phyloP scores from a whole-genome alignment of 2,113 vertebrate species.

The Pygoscelis antarcticus region DNA sequence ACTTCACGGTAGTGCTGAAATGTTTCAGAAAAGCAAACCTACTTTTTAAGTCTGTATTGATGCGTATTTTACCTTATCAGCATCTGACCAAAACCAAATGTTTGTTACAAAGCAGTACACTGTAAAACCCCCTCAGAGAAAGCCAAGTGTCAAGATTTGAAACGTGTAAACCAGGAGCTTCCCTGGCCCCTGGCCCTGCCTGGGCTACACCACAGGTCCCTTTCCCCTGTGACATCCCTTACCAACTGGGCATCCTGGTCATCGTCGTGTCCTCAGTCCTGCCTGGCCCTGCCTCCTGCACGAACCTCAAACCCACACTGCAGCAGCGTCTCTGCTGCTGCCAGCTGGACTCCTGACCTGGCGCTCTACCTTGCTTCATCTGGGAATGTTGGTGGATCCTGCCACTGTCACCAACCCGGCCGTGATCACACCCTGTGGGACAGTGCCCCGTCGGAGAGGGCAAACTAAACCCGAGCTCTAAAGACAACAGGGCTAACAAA shows the following conservation, averaged over 20 bases:
- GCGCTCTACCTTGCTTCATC: not conserved
- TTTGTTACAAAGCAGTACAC: not conserved
- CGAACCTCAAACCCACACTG: not conserved
- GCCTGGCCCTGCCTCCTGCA: not conserved
- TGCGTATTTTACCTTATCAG: not conserved
- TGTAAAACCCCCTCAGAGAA: not conserved
- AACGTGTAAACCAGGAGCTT: not conserved
- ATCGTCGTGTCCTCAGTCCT: accelerated
- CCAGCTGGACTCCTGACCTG: not conserved
- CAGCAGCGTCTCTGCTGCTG: not conserved
- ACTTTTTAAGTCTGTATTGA: not conserved
- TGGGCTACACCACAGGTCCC: not conserved
- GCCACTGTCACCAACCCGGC: not conserved
- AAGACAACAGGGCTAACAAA: not conserved
- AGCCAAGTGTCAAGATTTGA: not conserved
- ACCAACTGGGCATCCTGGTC: not conserved
- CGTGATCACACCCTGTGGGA: not conserved
- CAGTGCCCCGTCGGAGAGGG: accelerated
- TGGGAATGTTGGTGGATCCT: not conserved
- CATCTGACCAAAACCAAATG: not conserved
- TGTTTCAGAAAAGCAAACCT: not conserved
- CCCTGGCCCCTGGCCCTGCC: not conserved
- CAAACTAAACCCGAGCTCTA: not conserved
- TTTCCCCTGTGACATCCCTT: not conserved
- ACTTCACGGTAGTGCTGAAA: not conserved